A percentile compares a stretch with the other conserved stretches of the same genome.
These are phyloP conservation scores for Julus scandinavius DNA, from an alignment of 2,888 invertebrate genomes.

Conservation along the genomic window DNA sequence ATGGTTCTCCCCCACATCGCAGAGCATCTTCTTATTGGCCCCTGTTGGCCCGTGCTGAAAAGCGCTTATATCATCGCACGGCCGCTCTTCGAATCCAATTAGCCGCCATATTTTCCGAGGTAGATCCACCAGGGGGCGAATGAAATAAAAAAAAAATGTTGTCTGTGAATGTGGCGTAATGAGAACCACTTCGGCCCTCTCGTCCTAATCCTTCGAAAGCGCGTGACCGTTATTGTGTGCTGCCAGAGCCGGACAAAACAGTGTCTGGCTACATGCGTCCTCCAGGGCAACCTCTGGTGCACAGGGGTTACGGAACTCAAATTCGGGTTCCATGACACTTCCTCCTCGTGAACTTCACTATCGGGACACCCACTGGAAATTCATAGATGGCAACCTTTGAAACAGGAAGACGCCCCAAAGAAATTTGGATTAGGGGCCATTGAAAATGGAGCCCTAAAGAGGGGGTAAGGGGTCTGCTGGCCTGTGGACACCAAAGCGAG, in stretches of 20 bases:
- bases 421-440: no score
- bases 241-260: background rate
- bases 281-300: background rate
- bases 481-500: no score
- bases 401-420: background rate
- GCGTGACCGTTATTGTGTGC: background rate
- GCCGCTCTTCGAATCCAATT: background rate
- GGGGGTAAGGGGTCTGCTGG: no score
- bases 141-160: background rate
- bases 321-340: constrained; percentile 19
- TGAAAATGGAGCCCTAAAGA: no score
- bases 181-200: constrained; percentile 18
- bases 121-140: background rate
- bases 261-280: background rate
- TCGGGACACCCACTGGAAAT: background rate
- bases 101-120: constrained; percentile 1
- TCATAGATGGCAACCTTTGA: background rate
- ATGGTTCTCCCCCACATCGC: no score
- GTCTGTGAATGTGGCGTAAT: constrained; percentile 23
- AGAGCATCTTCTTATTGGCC: no score
- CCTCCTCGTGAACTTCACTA: background rate
- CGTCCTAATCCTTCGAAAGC: background rate
- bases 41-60: background rate
- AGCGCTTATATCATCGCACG: constrained; percentile 1
- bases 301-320: background rate